Conservation (phyloP, 2,797 vertebrate genomes). For the Telmatherina bonti region DNA sequence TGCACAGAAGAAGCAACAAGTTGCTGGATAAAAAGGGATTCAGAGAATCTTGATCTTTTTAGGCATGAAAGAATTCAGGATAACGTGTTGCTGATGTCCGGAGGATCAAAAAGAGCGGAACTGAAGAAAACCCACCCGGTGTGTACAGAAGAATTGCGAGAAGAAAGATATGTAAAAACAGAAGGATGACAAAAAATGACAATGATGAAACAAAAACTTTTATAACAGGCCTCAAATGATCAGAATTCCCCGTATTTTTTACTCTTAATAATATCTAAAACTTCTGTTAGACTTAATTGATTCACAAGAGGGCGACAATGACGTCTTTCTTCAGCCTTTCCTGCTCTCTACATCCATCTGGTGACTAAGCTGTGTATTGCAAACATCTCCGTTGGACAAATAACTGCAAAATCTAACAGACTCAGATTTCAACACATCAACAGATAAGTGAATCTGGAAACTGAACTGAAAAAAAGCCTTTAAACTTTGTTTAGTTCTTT, state of each 20-base stretch:
- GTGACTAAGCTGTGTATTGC: slow-evolving; percentile 44
- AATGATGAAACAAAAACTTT: too few species aligned
- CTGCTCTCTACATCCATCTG: slow-evolving; percentile 46
- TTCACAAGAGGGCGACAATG: slow-evolving; percentile 66
- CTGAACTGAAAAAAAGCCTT: not conserved
- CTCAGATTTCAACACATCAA: not conserved
- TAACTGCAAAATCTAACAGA: not conserved
- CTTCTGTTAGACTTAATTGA: not conserved
- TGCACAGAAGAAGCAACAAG: not conserved
- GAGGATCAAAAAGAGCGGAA: not conserved
- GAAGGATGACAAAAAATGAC: not conserved
- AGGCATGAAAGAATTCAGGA: not conserved
- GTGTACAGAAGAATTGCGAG: not conserved
- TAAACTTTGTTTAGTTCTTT: not conserved
- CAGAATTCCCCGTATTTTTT: too few species aligned
- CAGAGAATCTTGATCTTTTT: not conserved
- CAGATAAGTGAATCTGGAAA: not conserved
- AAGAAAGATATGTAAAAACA: slow-evolving; percentile 7
- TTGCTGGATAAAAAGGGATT: not conserved
- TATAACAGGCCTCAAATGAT: too few species aligned
- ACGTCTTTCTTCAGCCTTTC: not conserved
- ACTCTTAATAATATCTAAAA: too few species aligned
- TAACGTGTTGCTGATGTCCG: not conserved
- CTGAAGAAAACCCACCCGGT: slow-evolving; percentile 25
- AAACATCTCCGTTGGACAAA: not conserved